Evolutionary conservation across 1,140 invertebrate species (phyloP), one percentile per base, ranked within the genome.

Genomic region (Cherax destructor): DNA sequence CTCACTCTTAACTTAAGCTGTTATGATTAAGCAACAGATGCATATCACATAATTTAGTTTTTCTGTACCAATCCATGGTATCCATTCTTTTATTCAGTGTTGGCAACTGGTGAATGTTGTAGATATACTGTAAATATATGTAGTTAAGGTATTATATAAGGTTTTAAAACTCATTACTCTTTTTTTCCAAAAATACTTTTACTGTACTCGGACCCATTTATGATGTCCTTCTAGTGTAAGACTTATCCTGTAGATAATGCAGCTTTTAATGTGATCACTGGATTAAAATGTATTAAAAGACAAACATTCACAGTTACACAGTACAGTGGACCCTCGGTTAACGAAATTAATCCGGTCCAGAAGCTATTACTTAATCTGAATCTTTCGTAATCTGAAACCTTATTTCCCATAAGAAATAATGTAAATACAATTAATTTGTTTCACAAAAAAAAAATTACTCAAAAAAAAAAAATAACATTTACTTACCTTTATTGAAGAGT

Each of bases 71-170:
- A 89, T 83, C 21, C 11, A 83, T 89, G 79, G 87, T 89, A 89
- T 41, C 69, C 18, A 11, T 74, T 74, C 21, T 74, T 74, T 74
- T 74, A 74, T 74, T 7, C 69, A 74, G 24, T 74, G 47, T 21
- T 65, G 21, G 61, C 61, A 3, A 65, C 21, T 56, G 76, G 11
- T 83, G 80, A 83, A 83, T 83, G 24, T 47, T 87, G 76, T 87
- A 87, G 85, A 86, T 86, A 77, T 59, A 76, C 21, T 87, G 85
- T 87, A 87, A n/a, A 87, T 59, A 83, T 77, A 78, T 87, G 77
- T 78, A 83, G 81, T 83, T 65, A 3, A 69, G 24, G n/a, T 74
- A 74, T 74, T 10, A 30, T 74, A 30, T 74, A 74, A 74, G 69
- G 69, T 30, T 30, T 74, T 74, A 30, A 10, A 74, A 30, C 69